Conservation (phyloP, 2,797 vertebrate genomes). For the Apogon hyalosoma region DNA sequence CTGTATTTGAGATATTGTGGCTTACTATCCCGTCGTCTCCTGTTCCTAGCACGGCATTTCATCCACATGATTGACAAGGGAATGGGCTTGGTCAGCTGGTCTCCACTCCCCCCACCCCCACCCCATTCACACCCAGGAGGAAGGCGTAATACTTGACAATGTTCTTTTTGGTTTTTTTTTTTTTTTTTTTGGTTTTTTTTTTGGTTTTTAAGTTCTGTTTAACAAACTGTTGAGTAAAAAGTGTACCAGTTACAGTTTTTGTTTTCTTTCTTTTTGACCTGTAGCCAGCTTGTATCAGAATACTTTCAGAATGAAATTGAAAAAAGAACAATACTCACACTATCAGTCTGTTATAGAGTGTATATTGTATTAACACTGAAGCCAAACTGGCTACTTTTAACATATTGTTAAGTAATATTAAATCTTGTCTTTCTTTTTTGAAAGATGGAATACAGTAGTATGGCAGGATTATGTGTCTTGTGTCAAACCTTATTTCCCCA, state of each 20-base stretch:
- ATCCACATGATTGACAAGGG: conserved; percentile 85
- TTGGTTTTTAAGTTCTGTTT: conserved; percentile 85
- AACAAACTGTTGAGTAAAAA: conserved; percentile 91
- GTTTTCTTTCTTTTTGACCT: conserved; percentile 87
- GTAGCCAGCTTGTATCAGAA: conserved; percentile 98
- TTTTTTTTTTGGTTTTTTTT: conserved; percentile 48
- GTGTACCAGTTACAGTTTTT: conserved; percentile 93
- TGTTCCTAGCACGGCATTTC: conserved; percentile 84
- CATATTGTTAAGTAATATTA: conserved; percentile 99
- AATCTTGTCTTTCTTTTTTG: conserved; percentile 99
- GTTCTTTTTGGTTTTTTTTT: conserved; percentile 52
- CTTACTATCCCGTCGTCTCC: conserved; percentile 87
- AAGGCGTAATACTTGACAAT: conserved; percentile 88
- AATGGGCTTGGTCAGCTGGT: conserved; percentile 85
- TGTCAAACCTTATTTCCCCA: conserved; percentile 77
- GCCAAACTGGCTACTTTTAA: conserved; percentile 99
- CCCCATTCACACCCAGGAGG: conserved; percentile 75
- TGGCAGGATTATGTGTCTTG: conserved; percentile 89
- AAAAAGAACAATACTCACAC: conserved; percentile 93
- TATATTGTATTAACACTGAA: conserved; percentile 99
- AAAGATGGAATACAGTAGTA: conserved; percentile 99
- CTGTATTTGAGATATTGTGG: conserved; percentile 89
- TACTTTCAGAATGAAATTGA: conserved; percentile 91
- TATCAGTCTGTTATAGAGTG: conserved; percentile 98
- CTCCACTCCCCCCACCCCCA: conserved; percentile 74